Evolutionary conservation across 2,113 vertebrate genomes (phyloP), one percentile per base, ranked within the genome.

Genomic region (Suricata suricatta): DNA sequence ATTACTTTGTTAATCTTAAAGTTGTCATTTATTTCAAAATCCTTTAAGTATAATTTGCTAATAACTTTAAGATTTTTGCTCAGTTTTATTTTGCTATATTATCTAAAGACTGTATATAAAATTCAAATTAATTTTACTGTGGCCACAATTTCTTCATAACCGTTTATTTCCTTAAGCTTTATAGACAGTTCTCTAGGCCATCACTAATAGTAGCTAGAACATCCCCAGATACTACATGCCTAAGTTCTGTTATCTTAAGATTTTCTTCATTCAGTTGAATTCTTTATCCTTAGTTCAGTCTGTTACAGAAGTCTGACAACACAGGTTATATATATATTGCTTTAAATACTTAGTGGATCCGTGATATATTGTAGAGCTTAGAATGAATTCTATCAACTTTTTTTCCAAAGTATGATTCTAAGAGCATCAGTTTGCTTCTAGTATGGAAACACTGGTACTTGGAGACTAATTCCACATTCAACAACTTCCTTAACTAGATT

Each of bases 81-180:
- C 52, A 77, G 21, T 96, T 97, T 93, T 88, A 90, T 96, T 92
- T 35, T 92, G 81, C 63, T 79, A n/a, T 94, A 66, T 97, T 81
- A 90, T 72, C 17, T 76, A 95, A 95, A 84, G 83, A 93, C 16
- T 83, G 87, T 0, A 0, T 94, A 69, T 86, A 69, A 60, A 94
- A 96, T 97, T 81, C 72, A 87, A 25, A 77, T 74, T 97, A 11
- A 0, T 92, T 97, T 98, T 90, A 0, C 13, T 66, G 94, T 97
- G 41, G 47, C 38, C 64, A 27, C 13, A 4, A 69, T 85, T 77
- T 87, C 60, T 97, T 98, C 44, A 50, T 96, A 72, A 94, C 57
- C 38, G 13, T 63, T 41, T 93, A 82, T 41, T 96, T 63, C n/a
- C 63, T 83, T 95, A 94, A 90, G 52, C 57, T 63, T 19, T 91